These are phyloP conservation scores for Sesamia inferens DNA, from an alignment of 2,888 invertebrate species.

Conservation along the genomic window DNA sequence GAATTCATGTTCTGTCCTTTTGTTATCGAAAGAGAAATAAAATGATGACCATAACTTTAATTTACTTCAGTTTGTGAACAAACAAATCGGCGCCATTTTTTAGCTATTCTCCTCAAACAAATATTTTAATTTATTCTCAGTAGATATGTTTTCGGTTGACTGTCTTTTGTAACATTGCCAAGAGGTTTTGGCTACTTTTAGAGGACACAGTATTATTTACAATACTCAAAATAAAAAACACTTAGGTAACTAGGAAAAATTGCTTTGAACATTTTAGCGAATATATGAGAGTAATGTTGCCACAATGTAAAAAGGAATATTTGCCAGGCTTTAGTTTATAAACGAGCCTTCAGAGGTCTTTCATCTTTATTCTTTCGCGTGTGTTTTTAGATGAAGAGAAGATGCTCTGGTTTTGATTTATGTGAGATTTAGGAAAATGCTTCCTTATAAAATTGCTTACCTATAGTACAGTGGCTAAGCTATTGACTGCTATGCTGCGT, in stretches of 20 bases:
- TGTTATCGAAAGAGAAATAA: too few relatives aligned
- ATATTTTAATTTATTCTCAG: conserved; percentile 16
- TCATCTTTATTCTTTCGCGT: neutral
- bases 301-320: neutral
- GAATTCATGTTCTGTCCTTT: too few relatives aligned
- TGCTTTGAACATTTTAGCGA: neutral
- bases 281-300: conserved; percentile 1
- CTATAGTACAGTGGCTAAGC: too few relatives aligned
- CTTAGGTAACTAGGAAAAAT: neutral
- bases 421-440: too few relatives aligned
- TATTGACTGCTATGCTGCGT: too few relatives aligned
- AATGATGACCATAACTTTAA: too few relatives aligned
- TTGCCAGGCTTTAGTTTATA: neutral
- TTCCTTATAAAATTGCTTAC: neutral
- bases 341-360: neutral
- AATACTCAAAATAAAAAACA: conserved; percentile 18
- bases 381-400: neutral
- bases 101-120: neutral
- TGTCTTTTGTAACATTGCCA: conserved; percentile 55
- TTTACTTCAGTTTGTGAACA: too few relatives aligned
- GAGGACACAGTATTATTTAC: conserved; percentile 36
- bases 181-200: conserved; percentile 48
- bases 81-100: neutral
- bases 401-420: neutral
- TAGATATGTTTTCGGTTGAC: conserved; percentile 21